Evolutionary conservation across 2,113 vertebrate genomes (phyloP).

Genomic region (Chaetodon auriga): DNA sequence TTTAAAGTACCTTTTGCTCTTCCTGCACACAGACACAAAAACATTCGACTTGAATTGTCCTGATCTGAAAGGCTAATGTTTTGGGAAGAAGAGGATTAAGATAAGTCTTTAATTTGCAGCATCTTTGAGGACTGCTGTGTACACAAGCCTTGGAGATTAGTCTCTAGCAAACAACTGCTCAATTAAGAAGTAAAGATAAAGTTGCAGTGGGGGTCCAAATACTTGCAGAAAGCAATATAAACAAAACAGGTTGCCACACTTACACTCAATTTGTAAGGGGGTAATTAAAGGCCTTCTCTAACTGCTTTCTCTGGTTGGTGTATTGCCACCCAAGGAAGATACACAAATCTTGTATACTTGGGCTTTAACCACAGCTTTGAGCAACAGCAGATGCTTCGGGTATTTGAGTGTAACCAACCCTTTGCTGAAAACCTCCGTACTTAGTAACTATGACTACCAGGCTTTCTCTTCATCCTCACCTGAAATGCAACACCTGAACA

Average conservation of each 20-base stretch:
- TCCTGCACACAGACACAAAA: constrained; percentile 27
- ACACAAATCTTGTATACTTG: constrained; percentile 20
- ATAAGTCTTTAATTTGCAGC: constrained; percentile 76
- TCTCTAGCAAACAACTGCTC: constrained; percentile 67
- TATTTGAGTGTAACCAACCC: constrained; percentile 44
- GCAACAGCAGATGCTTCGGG: constrained; percentile 49
- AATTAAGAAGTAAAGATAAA: constrained; percentile 73
- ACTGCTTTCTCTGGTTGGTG: constrained; percentile 33
- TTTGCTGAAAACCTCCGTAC: constrained; percentile 41
- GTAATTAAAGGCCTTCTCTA: constrained; percentile 53
- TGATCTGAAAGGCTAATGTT: constrained; percentile 70
- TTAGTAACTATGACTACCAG: constrained; percentile 64
- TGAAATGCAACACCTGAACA: constrained; percentile 75
- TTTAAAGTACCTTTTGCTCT: constrained; percentile 36
- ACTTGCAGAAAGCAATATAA: constrained; percentile 53
- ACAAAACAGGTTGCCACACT: constrained; percentile 61
- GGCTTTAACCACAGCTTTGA: constrained; percentile 35
- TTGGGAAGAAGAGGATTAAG: constrained; percentile 75
- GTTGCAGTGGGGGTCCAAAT: constrained; percentile 51
- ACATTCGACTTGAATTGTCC: constrained; percentile 53
- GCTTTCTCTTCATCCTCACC: constrained; percentile 60
- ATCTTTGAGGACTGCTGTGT: constrained; percentile 75
- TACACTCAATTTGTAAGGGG: constrained; percentile 49
- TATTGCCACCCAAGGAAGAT: constrained; percentile 34
- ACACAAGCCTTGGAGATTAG: constrained; percentile 73